Conservation (phyloP, 2,888 invertebrate species). For the Drosophila histrio region DNA sequence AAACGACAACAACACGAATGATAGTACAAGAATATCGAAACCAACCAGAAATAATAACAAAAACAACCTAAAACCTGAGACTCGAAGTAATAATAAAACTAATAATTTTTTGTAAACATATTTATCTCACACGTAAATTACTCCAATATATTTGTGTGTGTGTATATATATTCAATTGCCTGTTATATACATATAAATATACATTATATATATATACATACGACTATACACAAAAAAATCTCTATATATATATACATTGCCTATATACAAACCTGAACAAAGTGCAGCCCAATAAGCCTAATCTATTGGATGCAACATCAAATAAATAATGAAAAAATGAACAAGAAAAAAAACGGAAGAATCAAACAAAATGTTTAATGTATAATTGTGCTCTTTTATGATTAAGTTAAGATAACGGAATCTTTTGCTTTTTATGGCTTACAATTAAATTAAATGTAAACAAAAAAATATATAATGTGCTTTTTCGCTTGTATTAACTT, state of each 20-base stretch:
- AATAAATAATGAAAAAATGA: slow-evolving; percentile 15
- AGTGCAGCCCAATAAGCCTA: slow-evolving; percentile 48
- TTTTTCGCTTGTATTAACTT: slow-evolving; percentile 49
- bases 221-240: slow-evolving; percentile 62
- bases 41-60: slow-evolving; percentile 55
- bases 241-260: slow-evolving; percentile 49
- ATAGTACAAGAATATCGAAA: slow-evolving; percentile 60
- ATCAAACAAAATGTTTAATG: slow-evolving; percentile 50
- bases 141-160: slow-evolving; percentile 66
- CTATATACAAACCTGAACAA: slow-evolving; percentile 59
- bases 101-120: slow-evolving; percentile 48
- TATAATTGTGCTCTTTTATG: slow-evolving; percentile 57
- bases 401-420: slow-evolving; percentile 48
- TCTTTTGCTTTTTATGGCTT: slow-evolving; percentile 49
- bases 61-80: slow-evolving; percentile 61
- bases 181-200: slow-evolving; percentile 64
- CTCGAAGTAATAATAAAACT: slow-evolving; percentile 46
- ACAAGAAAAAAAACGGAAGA: slow-evolving; percentile 6
- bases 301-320: slow-evolving; percentile 40
- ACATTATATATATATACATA: slow-evolving; percentile 47
- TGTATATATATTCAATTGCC: slow-evolving; percentile 50
- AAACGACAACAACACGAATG: slow-evolving; percentile 36
- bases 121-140: slow-evolving; percentile 59
- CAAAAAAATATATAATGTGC: slow-evolving; percentile 30
- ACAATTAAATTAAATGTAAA: slow-evolving; percentile 41